Base-by-base conservation (phyloP, 2,888 invertebrate genomes). In the Caradrina clavipalpis region DNA sequence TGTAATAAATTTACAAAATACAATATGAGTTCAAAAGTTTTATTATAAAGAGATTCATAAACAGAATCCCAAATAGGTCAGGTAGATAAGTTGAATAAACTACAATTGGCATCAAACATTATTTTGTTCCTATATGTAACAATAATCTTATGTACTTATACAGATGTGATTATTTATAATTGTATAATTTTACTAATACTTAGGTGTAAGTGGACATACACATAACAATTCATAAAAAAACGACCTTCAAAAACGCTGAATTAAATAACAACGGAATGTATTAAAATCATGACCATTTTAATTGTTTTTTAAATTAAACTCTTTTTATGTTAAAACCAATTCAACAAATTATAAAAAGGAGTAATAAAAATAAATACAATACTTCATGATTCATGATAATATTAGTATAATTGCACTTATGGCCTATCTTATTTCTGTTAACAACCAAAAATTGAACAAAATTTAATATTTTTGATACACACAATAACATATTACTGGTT, bases 71-170 rank as follows among this genome's bases (percentile, higher is more conserved):
- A 83, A 87, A 88, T 66, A 61, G 77, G 72, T 85, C 83, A 88
- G 86, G 84, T 88, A 88, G 83, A 83, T 86, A 66, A 81, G 75
- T 81, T 80, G 70, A 75, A 22, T 77, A 82, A 71, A 74, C 78
- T 79, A 45, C 45, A 10, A 77, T 91, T 92, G 92, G 90, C 91
- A 89, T 88, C 89, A 83, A 85, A 84, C 56, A 76, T 78, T 75
- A 69, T 76, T 74, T 76, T 72, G 67, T 84, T 84, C 62, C 68
- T 78, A 67, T 67, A 59, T 13, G 2, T 39, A 3, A 64, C 50
- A 68, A 49, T 50, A 54, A 59, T 6, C 31, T 51, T 58, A 74
- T 22, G 5, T 55, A 35, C 21, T 54, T 17, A 19, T 42, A 67
- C 13, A 7, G 59, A 66, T 3, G 69, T 82, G 69, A 73, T 66